Percentiles rank a stretch among this genome's conserved stretches.
phyloP scores from a whole-genome alignment of 2,113 vertebrate species.

The Pogonocichla stellata region DNA sequence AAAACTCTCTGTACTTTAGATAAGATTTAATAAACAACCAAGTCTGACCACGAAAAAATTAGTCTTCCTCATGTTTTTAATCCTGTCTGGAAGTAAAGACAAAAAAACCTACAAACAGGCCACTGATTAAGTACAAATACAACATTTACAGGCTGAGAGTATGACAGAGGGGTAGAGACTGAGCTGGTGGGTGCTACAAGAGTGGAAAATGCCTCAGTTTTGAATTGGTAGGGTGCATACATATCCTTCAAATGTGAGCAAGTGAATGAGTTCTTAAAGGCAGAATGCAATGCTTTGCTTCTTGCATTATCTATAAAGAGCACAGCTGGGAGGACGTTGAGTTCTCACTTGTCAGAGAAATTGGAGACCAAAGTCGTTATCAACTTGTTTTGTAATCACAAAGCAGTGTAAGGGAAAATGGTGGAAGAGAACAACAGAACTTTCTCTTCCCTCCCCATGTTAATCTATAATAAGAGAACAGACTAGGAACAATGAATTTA shows the following conservation, averaged over 20 bases:
- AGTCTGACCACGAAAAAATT: no score
- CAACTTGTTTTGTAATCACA: background rate
- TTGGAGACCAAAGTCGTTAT: background rate
- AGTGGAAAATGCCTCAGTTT: background rate
- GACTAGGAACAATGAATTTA: background rate
- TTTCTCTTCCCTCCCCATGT: rapidly evolving
- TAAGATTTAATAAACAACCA: no score
- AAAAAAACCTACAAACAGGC: no score
- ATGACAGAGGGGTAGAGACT: background rate
- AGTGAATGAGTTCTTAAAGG: background rate
- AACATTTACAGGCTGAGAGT: background rate
- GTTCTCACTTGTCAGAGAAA: background rate
- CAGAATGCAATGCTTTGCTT: background rate
- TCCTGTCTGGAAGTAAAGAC: no score
- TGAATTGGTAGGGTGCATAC: no score
- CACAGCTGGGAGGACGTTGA: background rate
- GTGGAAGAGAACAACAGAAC: background rate
- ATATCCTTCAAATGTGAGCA: rapidly evolving
- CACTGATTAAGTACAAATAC: no score
- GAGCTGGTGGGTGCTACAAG: background rate
- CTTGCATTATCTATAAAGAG: background rate
- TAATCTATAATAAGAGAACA: background rate
- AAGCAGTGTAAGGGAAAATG: background rate
- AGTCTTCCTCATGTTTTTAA: no score
- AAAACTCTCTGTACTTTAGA: no score